Base-by-base conservation (phyloP, 2,888 invertebrate species). In the Auanema freiburgensis region DNA sequence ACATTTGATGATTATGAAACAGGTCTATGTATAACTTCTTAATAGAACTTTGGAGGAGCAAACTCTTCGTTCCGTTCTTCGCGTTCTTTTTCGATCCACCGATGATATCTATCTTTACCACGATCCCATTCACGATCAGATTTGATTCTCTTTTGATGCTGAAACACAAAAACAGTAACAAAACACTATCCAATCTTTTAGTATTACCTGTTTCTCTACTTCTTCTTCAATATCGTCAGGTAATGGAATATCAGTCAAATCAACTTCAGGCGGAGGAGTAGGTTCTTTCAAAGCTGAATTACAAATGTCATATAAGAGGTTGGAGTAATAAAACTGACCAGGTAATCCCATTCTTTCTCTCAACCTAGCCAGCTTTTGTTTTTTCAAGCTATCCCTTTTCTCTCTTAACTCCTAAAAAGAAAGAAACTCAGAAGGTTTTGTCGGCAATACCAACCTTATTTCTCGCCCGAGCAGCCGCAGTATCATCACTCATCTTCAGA, bases 41-140 rank as follows among this genome's bases (percentile, higher is more conserved):
- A 69, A 55, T 79, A 79, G 10, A 66, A 76, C 25, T 66, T 61
- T 0, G 79, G 79, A 8, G 79, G 79, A 21, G 63, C 25, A 58
- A 79, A 79, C 16, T 79, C 78, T 40, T 79, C 79, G 52, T 79
- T 74, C 2, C 79, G 69, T n/a, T 78, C 74, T 23, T 77, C 77
- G 16, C 79, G 68, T 54, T 78, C 69, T 51, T 69, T 67, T 52
- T 70, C 68, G 49, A 78, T 72, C 79, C 79, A 79, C 3, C 57
- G 59, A 12, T 59, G 66, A 68, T 74, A 74, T 1, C 65, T 59
- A 8, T 65, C 69, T 51, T 79, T 79, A 42, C 76, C 79, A 12
- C 72, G 64, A 52, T 79, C 79, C 79, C 79, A 79, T 57, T 79
- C 79, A 10, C 79, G 71, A 25, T 75, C 67, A 0, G 66, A 66